phyloP scores from a whole-genome alignment of 1,140 invertebrate genomes.

The Eubasilissa regina region DNA sequence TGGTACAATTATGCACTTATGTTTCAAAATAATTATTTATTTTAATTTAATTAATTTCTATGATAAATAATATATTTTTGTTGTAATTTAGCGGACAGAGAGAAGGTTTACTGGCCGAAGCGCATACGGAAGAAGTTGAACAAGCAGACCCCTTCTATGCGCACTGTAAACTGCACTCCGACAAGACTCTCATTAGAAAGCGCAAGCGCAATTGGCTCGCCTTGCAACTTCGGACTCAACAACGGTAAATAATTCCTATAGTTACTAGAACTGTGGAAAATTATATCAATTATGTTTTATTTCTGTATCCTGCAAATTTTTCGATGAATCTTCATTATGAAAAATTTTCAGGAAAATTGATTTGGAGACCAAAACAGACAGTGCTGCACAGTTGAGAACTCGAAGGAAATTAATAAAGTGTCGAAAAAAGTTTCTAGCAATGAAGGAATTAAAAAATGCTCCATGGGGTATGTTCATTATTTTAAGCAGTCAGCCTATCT shows the following conservation, averaged over 20 bases:
- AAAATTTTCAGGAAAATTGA: constrained; percentile 63
- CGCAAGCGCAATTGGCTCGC: constrained; percentile 92
- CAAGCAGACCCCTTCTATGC: constrained; percentile 98
- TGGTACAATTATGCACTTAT: neutral
- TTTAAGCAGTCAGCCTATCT: neutral
- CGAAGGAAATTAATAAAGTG: constrained; percentile 85
- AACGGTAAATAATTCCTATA: constrained; percentile 66
- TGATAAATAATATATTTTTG: neutral
- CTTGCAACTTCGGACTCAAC: constrained; percentile 85
- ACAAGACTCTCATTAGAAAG: constrained; percentile 84
- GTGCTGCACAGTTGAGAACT: constrained; percentile 81
- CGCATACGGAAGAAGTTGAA: constrained; percentile 93
- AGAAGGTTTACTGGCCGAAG: constrained; percentile 93
- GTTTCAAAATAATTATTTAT: neutral
- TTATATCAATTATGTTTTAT: neutral
- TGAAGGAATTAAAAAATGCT: constrained; percentile 82
- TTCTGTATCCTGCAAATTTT: neutral
- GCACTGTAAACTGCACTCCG: constrained; percentile 94
- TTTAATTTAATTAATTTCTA: neutral
- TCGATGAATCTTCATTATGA: neutral
- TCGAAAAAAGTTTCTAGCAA: constrained; percentile 81
- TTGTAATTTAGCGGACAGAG: constrained; percentile 85
- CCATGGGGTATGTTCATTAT: constrained; percentile 83
- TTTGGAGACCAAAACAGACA: constrained; percentile 70
- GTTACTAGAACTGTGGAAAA: neutral